A percentile compares a stretch with the other conserved stretches of the same genome.
These are phyloP conservation scores for Lycophotia porphyrea DNA, from an alignment of 2,888 invertebrate genomes.

Conservation along the genomic window DNA sequence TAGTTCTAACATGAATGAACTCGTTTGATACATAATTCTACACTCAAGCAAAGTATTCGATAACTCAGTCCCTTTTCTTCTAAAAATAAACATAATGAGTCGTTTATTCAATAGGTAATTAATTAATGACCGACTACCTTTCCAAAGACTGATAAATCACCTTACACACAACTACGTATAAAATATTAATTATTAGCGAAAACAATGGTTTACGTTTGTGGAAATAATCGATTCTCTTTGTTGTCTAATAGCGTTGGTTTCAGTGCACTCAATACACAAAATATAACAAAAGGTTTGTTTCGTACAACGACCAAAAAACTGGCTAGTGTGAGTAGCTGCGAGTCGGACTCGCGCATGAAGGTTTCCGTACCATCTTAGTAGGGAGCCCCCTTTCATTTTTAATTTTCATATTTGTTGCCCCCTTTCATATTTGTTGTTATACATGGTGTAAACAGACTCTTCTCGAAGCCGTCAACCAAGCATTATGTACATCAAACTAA, in stretches of 20 bases:
- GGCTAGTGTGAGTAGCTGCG: too few relatives aligned
- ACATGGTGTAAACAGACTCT: too few relatives aligned
- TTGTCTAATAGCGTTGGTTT: conserved; percentile 76
- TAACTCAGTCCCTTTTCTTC: background rate
- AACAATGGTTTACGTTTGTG: conserved; percentile 70
- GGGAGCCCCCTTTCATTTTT: too few relatives aligned
- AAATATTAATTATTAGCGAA: conserved; percentile 61
- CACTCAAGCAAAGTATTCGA: background rate
- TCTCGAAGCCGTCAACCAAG: too few relatives aligned
- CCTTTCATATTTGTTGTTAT: too few relatives aligned
- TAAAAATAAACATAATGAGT: conserved; percentile 16
- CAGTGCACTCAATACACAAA: conserved; percentile 69
- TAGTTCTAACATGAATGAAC: background rate
- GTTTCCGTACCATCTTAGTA: too few relatives aligned
- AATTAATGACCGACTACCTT: conserved; percentile 26
- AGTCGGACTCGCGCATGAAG: too few relatives aligned
- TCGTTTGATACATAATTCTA: background rate
- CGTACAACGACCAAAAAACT: background rate
- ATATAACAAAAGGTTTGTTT: background rate
- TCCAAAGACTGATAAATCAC: conserved; percentile 50
- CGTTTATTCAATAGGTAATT: conserved; percentile 15
- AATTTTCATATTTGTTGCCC: too few relatives aligned
- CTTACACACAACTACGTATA: conserved; percentile 32
- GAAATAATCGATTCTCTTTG: conserved; percentile 79
- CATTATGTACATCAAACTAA: too few relatives aligned